Evolutionary conservation across 1,140 invertebrate genomes (phyloP).

Genomic region (Heliothis subflexa): DNA sequence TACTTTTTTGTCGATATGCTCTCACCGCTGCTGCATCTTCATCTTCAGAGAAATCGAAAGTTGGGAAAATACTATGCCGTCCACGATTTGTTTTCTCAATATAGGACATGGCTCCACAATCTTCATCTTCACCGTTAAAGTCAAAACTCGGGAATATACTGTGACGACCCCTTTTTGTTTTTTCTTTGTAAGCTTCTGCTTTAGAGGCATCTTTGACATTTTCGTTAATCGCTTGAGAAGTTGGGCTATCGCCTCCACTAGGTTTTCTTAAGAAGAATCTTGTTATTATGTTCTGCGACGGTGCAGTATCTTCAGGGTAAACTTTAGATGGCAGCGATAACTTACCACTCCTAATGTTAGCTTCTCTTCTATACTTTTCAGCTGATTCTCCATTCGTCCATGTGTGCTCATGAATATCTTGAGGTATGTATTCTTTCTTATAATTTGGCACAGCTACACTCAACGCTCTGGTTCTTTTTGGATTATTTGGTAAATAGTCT

Average conservation of each 20-base stretch:
- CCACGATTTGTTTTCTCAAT: conserved; percentile 75
- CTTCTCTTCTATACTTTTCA: conserved; percentile 86
- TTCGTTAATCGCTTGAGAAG: conserved; percentile 62
- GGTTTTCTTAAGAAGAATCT: conserved; percentile 70
- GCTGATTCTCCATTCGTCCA: conserved; percentile 89
- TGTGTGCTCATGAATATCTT: conserved; percentile 87
- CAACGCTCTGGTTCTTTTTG: conserved; percentile 86
- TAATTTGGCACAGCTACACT: conserved; percentile 83
- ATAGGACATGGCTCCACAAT: conserved; percentile 62
- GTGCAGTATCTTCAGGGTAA: conserved; percentile 53
- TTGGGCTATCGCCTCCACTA: conserved; percentile 71
- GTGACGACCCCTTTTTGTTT: conserved; percentile 61
- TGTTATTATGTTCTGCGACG: conserved; percentile 71
- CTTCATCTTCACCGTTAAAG: conserved; percentile 55
- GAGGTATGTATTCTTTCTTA: conserved; percentile 74
- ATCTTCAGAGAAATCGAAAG: conserved; percentile 79
- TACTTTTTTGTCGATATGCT: conserved; percentile 73
- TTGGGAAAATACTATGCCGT: conserved; percentile 77
- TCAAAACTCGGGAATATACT: conserved; percentile 66
- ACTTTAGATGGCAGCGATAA: conserved; percentile 71
- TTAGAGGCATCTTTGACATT: conserved; percentile 60
- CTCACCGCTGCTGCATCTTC: conserved; percentile 69
- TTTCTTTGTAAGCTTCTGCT: conserved; percentile 63
- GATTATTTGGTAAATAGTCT: conserved; percentile 77
- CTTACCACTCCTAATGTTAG: conserved; percentile 80